These are phyloP conservation scores for Cerceris ruficornis DNA, from an alignment of 2,888 invertebrate genomes.

Conservation along the genomic window DNA sequence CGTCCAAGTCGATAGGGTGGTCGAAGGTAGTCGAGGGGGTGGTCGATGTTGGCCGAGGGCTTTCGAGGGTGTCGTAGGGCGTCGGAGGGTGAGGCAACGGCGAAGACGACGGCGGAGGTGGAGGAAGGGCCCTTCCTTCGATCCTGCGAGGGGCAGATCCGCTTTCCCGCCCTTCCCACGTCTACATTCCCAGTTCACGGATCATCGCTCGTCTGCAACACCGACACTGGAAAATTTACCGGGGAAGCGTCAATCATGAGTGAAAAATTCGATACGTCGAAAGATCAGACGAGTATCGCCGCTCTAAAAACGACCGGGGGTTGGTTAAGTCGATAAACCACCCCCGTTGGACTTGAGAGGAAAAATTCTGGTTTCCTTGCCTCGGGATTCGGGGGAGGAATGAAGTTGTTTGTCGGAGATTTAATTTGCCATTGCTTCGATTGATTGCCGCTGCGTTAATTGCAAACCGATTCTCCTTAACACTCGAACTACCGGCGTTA, in stretches of 20 bases:
- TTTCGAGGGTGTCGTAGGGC: too few relatives aligned
- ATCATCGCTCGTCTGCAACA: slow-evolving; percentile 74
- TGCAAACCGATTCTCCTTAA: too few relatives aligned
- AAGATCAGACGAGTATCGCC: slow-evolving; percentile 10
- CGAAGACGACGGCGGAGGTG: slow-evolving; percentile 54
- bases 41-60: slow-evolving; percentile 29
- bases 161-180: slow-evolving; percentile 64
- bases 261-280: slow-evolving; percentile 36
- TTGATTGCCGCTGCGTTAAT: too few relatives aligned
- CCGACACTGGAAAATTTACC: slow-evolving; percentile 30
- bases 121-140: slow-evolving; percentile 67
- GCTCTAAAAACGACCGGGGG: background rate
- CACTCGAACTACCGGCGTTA: too few relatives aligned
- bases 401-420: too few relatives aligned
- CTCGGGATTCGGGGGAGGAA: too few relatives aligned
- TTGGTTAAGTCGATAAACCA: too few relatives aligned
- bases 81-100: slow-evolving; percentile 23
- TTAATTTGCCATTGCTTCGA: too few relatives aligned
- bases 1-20: slow-evolving; percentile 21
- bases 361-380: too few relatives aligned
- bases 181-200: slow-evolving; percentile 74
- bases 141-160: slow-evolving; percentile 69
- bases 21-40: slow-evolving; percentile 27
- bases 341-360: too few relatives aligned
- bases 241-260: slow-evolving; percentile 3